Evolutionary conservation across 2,888 invertebrate genomes (phyloP).

Genomic region (Serrognathus titanus): DNA sequence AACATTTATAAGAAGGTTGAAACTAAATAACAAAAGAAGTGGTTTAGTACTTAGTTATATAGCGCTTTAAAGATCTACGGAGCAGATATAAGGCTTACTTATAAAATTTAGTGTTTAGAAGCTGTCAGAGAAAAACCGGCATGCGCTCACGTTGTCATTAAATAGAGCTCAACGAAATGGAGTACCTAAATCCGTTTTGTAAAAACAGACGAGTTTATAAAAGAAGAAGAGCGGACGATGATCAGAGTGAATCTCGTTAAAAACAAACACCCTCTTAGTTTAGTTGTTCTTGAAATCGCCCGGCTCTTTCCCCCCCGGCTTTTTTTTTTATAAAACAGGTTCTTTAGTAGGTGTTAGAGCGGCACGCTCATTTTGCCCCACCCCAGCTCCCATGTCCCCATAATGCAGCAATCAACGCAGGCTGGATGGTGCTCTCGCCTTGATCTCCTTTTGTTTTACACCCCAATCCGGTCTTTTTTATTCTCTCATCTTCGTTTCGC

Average conservation of each 20-base stretch:
- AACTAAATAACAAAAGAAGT: too few relatives aligned
- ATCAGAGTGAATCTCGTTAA: constrained; percentile 48
- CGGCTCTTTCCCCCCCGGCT: constrained; percentile 34
- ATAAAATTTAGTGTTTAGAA: neutral
- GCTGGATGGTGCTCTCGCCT: constrained; percentile 35
- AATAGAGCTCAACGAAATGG: constrained; percentile 27
- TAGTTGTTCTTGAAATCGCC: constrained; percentile 45
- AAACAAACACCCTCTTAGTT: constrained; percentile 48
- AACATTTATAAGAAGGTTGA: too few relatives aligned
- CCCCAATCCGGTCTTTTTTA: constrained; percentile 39
- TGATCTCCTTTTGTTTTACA: constrained; percentile 43
- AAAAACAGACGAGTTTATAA: constrained; percentile 36
- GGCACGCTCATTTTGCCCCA: constrained; percentile 4
- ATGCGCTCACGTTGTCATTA: constrained; percentile 22
- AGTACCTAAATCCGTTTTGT: constrained; percentile 33
- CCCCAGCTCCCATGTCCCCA: constrained; percentile 28
- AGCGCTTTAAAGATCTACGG: too few relatives aligned
- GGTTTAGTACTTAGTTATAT: too few relatives aligned
- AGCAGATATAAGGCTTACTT: neutral
- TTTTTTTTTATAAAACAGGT: constrained; percentile 42
- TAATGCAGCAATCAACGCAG: constrained; percentile 45
- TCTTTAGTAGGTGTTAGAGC: constrained; percentile 44
- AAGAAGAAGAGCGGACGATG: constrained; percentile 37
- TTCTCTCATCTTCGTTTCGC: constrained; percentile 40
- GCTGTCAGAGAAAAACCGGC: neutral